Base-by-base conservation (phyloP, 2,113 vertebrate genomes). In the Falcunculus frontatus region DNA sequence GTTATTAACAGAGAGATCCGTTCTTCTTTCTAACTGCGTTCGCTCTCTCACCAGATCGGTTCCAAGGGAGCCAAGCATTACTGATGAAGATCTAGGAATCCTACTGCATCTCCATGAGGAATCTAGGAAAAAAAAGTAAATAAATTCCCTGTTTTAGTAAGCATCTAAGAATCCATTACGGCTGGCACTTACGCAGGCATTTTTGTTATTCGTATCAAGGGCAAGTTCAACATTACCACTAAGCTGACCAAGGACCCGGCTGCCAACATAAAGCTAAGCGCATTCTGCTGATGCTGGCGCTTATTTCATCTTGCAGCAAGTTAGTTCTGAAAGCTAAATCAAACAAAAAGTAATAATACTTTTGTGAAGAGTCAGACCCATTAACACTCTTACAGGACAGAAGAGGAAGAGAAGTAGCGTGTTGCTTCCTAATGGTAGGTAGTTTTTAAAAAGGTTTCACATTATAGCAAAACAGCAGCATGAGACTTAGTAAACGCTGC, bases 31-130 rank as follows among this genome's bases (percentile, higher is more conserved):
- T 92, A 98, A 93, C 75, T 98, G 97, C 87, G 97, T 97, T 91
- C 91, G 97, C 44, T 98, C 98, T 97, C 98, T 97, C 70, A 97
- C 80, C 88, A 98, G 92, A 84, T 98, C 87, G 89, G 95, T 95
- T 98, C 98, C 98, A 98, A 98, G 98, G 67, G 99, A 98, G 92
- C 98, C 97, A 96, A 99, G 96, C 60, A 98, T 96, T 84, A 99
- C 96, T 23, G 98, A 97, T 16, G 98, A 98, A 77, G 98, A 98
- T 80, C 98, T 98, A 41, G 99, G 98, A 83, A 98, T 98, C 55
- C 98, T 98, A 96, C 97, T 98, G 85, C 97, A 98, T 83, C 98
- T 98, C 99, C 99, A 98, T 13, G 98, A 97, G 22, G 98, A 98
- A 97, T 99, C 99, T 98, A 96, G 96, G 89, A 95, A 84, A 62